These are phyloP conservation scores for Chloropsis hardwickii DNA, from an alignment of 2,113 vertebrate genomes.

Conservation along the genomic window DNA sequence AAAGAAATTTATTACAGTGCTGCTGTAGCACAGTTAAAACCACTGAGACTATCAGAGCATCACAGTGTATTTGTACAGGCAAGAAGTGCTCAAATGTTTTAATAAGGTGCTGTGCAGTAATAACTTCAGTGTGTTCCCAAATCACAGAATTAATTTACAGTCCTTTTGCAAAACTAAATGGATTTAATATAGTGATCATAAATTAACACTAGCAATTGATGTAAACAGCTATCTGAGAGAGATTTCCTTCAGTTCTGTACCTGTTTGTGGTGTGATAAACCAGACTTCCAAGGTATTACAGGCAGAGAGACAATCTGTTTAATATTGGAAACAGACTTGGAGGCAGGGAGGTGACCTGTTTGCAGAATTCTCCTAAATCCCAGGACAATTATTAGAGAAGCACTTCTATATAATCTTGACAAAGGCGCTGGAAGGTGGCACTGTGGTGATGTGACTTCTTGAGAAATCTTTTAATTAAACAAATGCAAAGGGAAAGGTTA, in stretches of 20 bases:
- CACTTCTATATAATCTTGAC: neutral
- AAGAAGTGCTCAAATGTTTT: conserved; percentile 8
- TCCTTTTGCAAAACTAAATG: conserved; percentile 18
- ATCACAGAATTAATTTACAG: conserved; percentile 60
- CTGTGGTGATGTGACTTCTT: neutral
- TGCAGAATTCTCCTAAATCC: conserved; percentile 36
- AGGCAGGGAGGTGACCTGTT: conserved; percentile 11
- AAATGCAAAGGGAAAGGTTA: conserved; percentile 13
- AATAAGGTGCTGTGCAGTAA: conserved; percentile 46
- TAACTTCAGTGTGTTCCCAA: conserved; percentile 38
- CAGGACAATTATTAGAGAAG: conserved; percentile 25
- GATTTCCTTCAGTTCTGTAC: conserved; percentile 24
- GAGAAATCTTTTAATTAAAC: conserved; percentile 38
- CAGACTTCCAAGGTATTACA: neutral
- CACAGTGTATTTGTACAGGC: neutral
- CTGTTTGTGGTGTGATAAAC: neutral
- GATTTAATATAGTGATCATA: conserved; percentile 53
- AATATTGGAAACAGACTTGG: neutral
- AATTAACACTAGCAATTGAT: conserved; percentile 45
- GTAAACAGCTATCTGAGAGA: conserved; percentile 16
- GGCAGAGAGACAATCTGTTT: neutral
- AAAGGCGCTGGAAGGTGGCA: neutral
- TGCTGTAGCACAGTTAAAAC: neutral
- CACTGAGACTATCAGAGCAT: neutral
- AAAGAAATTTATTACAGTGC: neutral